Base-by-base conservation (phyloP, 2,113 vertebrate species). In the Salvelinus namaycush region DNA sequence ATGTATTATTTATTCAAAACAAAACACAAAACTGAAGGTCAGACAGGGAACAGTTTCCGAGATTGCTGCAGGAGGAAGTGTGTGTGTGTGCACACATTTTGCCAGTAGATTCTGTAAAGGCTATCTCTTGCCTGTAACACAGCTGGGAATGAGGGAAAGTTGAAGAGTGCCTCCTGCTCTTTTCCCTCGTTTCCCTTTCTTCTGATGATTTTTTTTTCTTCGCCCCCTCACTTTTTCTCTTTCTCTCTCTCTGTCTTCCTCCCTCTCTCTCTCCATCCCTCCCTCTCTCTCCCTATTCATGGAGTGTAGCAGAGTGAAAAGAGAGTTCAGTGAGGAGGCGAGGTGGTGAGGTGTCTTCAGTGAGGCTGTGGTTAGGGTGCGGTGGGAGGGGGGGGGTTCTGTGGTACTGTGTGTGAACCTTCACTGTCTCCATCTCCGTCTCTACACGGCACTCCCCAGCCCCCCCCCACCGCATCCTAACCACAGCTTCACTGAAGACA, bases 341-440 rank as follows among this genome's bases (percentile, higher is more conserved):
- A 57, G 24, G 9, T 26, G 65, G 76, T 68, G 76, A 51, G 68
- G 75, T 76, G 51, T 20, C 51, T 18, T 44, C 9, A 16, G 59
- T 22, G 18, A 22, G n/a, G 8, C 20, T 3, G 59, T 7, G n/a
- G 59, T 5, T 62, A 22, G 59, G 59, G 59, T 22, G n/a, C 59
- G n/a, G n/a, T n/a, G 59, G 59, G 59, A 34, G 34, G 34, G 6
- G 77, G 70, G 83, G 84, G 86, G 79, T 86, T 91, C 73, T 83
- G 73, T 90, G 87, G 81, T 90, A 92, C 91, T 89, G 75, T 49
- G 75, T 81, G 74, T 93, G 91, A 94, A 92, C 93, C 86, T 82
- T 80, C 75, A 54, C 82, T 3, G 79, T 87, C 79, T 87, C 78
- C 80, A 81, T 80, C 73, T 48, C 65, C 77, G 79, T 79, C 80